Conservation (phyloP, 2,113 vertebrate genomes). For the Pavo muticus region DNA sequence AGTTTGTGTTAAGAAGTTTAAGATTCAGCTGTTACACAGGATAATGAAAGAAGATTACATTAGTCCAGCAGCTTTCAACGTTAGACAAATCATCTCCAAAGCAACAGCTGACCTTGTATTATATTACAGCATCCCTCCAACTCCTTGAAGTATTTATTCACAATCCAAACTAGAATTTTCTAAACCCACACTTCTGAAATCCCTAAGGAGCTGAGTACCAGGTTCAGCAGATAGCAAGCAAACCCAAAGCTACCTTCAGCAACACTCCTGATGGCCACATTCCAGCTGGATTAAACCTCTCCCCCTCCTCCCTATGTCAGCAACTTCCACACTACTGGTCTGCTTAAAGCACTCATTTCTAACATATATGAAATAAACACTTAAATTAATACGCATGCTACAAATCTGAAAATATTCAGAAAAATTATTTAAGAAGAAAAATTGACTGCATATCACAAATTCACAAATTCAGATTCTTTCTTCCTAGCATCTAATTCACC, state of each 20-base stretch:
- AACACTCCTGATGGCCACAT: not conserved
- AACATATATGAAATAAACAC: not conserved
- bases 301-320: not conserved
- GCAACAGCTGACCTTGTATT: not conserved
- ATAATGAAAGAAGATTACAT: fast-evolving
- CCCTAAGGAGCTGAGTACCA: not conserved
- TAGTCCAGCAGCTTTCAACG: not conserved
- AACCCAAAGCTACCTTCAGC: slow-evolving; percentile 9
- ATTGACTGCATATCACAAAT: not conserved
- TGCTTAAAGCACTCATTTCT: not conserved
- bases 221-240: slow-evolving; percentile 3
- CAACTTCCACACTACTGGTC: not conserved
- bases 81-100: not conserved
- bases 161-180: not conserved
- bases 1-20: not conserved
- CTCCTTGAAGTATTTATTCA: slow-evolving; percentile 7
- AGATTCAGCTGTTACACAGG: not conserved
- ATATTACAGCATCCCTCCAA: not conserved
- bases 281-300: slow-evolving; percentile 51
- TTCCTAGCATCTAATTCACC: not conserved
- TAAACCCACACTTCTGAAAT: slow-evolving; percentile 15
- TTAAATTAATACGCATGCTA: not conserved
- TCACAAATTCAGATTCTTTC: not conserved
- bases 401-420: not conserved
- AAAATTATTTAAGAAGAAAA: not conserved